Evolutionary conservation across 2,888 invertebrate genomes (phyloP).

Genomic region (Sminthurinus aureus): DNA sequence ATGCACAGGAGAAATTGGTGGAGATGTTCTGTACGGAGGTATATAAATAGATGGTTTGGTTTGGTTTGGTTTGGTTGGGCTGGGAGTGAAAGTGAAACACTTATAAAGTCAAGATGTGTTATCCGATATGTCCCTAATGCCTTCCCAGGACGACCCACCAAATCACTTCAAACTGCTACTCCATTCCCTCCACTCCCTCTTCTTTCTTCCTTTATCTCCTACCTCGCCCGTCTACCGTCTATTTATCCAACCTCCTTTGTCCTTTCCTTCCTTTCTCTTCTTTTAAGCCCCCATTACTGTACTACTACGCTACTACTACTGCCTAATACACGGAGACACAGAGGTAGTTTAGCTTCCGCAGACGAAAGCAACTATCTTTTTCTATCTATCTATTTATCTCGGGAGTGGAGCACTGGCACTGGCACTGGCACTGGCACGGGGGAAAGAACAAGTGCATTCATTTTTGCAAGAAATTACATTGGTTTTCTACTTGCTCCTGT

Average conservation of each 20-base stretch:
- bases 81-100: constrained; percentile 40
- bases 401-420: background rate
- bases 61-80: background rate
- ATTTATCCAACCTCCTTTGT: background rate
- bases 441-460: constrained; percentile 8
- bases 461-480: constrained; percentile 29
- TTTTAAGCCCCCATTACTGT: background rate
- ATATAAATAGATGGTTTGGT: too few species aligned
- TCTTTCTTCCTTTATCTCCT: constrained; percentile 13
- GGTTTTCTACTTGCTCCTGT: constrained; percentile 16
- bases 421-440: background rate
- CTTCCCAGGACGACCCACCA: constrained; percentile 39
- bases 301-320: background rate
- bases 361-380: too few species aligned
- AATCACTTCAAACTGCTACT: constrained; percentile 40
- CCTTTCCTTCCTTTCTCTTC: background rate
- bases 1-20: background rate
- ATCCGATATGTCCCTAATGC: constrained; percentile 38
- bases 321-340: background rate
- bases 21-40: too few species aligned
- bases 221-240: background rate
- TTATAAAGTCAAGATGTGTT: constrained; percentile 43
- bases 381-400: too few species aligned
- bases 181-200: constrained; percentile 10
- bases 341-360: background rate